A percentile compares a stretch with the other conserved stretches of the same genome.
Conservation (phyloP, 2,113 vertebrate species). For the Nesogale talazaci region DNA sequence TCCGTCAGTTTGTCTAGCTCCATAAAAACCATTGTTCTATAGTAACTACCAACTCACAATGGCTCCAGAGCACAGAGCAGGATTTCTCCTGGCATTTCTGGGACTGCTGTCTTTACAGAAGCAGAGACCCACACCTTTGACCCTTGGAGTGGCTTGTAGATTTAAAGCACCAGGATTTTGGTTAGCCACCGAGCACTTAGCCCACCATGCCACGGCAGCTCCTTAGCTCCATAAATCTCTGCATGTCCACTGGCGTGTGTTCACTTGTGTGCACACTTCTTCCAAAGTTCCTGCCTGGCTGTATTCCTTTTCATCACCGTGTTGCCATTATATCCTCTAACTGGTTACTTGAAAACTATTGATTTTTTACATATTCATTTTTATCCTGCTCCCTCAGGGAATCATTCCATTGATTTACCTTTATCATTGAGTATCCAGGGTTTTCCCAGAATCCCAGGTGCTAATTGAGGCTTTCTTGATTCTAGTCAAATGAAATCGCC, state of each 20-base stretch:
- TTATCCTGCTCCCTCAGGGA: neutral
- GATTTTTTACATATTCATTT: neutral
- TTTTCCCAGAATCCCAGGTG: neutral
- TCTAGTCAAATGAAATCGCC: neutral
- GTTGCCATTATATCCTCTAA: neutral
- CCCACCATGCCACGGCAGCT: neutral
- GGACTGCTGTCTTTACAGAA: neutral
- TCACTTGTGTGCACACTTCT: neutral
- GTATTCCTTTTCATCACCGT: neutral
- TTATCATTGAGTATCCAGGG: neutral
- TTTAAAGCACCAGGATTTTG: neutral
- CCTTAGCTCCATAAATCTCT: neutral
- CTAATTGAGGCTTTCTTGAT: neutral
- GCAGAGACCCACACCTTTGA: neutral
- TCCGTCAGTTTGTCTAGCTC: neutral
- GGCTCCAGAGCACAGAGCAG: neutral
- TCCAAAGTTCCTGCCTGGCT: neutral
- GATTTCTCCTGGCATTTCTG: neutral
- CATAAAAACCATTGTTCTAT: neutral
- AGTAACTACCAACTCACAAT: neutral
- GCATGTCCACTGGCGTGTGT: neutral
- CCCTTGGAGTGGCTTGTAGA: neutral
- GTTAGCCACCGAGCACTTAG: neutral
- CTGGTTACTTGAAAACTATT: neutral
- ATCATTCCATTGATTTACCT: neutral